Percentiles rank a stretch among this genome's conserved stretches.
Conservation (phyloP, 2,888 invertebrate genomes). For the Stictocephala bisonia region DNA sequence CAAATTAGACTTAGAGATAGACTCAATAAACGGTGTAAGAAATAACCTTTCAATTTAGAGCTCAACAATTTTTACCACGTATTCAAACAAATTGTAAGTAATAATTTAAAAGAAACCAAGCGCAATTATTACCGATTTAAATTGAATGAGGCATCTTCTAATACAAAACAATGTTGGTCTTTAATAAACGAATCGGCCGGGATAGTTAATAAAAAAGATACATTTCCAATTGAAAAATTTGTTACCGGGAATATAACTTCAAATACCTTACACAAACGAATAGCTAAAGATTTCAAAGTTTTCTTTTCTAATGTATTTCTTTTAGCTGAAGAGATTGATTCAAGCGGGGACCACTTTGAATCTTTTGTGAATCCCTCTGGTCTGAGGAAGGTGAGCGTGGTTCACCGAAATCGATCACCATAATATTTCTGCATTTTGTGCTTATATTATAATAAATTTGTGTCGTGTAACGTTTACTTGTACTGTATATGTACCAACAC, state of each 20-base stretch:
- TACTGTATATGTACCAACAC: too few relatives aligned
- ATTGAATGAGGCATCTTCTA: conserved; percentile 4
- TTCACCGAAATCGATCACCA: too few relatives aligned
- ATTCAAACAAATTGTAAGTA: conserved; percentile 19
- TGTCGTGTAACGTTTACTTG: too few relatives aligned
- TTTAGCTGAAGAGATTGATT: too few relatives aligned
- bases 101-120: conserved; percentile 17
- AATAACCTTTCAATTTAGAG: conserved; percentile 15
- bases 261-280: background rate
- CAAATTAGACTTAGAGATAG: conserved; percentile 5
- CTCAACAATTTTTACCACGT: background rate
- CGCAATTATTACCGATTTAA: conserved; percentile 2
- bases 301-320: background rate
- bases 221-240: conserved; percentile 26
- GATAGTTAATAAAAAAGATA: background rate
- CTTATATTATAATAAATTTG: too few relatives aligned
- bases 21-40: conserved; percentile 23
- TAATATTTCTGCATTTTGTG: too few relatives aligned
- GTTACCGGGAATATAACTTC: background rate
- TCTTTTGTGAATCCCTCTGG: too few relatives aligned
- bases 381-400: too few relatives aligned
- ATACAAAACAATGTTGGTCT: conserved; percentile 17
- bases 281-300: background rate
- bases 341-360: too few relatives aligned
- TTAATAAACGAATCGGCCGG: conserved; percentile 25